Conservation (phyloP, 92 coral and sea anemone species). For the Heteractis magnifica region DNA sequence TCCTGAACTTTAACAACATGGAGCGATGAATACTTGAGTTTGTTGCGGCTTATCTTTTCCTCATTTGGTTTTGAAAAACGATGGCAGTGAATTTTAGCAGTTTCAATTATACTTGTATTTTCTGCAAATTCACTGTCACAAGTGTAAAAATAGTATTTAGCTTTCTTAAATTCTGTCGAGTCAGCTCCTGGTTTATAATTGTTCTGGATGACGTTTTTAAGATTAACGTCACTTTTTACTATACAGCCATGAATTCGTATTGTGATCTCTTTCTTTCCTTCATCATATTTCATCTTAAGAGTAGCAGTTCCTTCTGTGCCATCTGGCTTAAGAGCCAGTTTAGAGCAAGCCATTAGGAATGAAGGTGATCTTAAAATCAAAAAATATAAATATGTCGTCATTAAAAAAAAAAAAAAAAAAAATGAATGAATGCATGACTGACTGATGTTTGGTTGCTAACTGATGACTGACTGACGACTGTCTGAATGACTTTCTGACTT, state of each 20-base stretch:
- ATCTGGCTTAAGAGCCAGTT: not conserved
- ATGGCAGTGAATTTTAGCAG: not conserved
- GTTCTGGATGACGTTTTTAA: not conserved
- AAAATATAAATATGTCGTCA: too few species aligned
- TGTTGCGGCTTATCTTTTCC: too few species aligned
- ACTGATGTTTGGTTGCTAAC: too few species aligned
- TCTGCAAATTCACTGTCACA: not conserved
- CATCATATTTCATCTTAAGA: not conserved
- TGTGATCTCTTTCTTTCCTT: not conserved
- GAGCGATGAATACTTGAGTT: not conserved
- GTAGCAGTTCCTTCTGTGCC: conserved; percentile 17
- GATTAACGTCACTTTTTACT: not conserved
- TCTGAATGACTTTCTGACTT: too few species aligned
- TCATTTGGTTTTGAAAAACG: not conserved
- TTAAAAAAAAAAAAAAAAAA: too few species aligned
- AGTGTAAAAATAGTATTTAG: not conserved
- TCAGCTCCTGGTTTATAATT: not conserved
- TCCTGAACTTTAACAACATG: not conserved
- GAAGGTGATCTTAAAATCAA: too few species aligned
- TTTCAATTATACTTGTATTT: not conserved
- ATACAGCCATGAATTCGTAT: not conserved
- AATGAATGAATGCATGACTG: too few species aligned
- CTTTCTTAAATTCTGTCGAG: not conserved
- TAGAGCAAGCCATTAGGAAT: too few species aligned
- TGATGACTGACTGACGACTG: too few species aligned